Conservation (phyloP, 2,113 vertebrate species). For the human (Homo sapiens) region GRCh38 chr2:210298001-210298500, state of each 20-base stretch:
- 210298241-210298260: not conserved
- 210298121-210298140: not conserved
- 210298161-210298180: constrained; percentile 9
- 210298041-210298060: not conserved
- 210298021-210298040: not conserved
- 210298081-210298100: not conserved
- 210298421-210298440: constrained; percentile 92
- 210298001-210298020: not conserved
- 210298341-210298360: too few species aligned
- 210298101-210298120: constrained; percentile 11
- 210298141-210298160: not conserved
- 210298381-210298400: not conserved
- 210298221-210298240: not conserved
- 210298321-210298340: too few species aligned
- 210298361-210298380: not conserved
- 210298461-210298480: constrained; percentile 99
- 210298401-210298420: constrained; percentile 82
- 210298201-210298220: not conserved
- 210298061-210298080: not conserved
- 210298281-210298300: not conserved
- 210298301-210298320: not conserved
- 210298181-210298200: not conserved
- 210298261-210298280: not conserved
- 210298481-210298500: constrained; percentile 96
- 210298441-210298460: constrained; percentile 89